phyloP scores from a whole-genome alignment of 2,888 invertebrate genomes.

The Xestoiulus laeticollis region DNA sequence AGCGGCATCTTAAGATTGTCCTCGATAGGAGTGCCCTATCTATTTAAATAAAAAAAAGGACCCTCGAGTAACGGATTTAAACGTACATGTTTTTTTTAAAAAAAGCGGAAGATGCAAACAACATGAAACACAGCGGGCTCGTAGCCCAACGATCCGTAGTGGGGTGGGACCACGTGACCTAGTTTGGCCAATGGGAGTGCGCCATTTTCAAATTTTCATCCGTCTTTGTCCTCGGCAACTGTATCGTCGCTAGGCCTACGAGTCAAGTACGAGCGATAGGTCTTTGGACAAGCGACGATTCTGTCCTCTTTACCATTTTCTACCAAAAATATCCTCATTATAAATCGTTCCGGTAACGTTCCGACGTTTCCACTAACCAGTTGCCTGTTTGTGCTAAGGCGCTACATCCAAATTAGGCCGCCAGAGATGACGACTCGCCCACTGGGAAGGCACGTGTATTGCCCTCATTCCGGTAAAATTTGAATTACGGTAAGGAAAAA shows the following conservation, averaged over 20 bases:
- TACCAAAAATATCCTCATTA: not conserved
- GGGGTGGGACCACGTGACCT: conserved; percentile 20
- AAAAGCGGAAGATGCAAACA: not conserved
- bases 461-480: conserved; percentile 16
- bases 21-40: not conserved
- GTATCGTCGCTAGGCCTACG: conserved; percentile 19
- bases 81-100: not conserved
- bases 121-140: not conserved
- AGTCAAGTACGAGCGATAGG: not conserved
- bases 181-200: not conserved
- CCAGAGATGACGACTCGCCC: conserved; percentile 11
- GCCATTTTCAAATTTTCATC: conserved; percentile 40
- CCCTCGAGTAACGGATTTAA: not conserved
- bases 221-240: conserved; percentile 47
- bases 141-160: conserved; percentile 2
- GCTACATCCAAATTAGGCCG: conserved; percentile 26
- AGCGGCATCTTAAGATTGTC: not conserved
- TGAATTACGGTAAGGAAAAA: conserved; percentile 6
- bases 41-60: not conserved
- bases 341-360: not conserved
- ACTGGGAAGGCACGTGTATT: not conserved
- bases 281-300: not conserved
- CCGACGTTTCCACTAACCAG: not conserved
- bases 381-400: not conserved
- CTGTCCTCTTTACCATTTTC: not conserved